Base-by-base conservation (phyloP, 2,113 vertebrate genomes). In the Puma concolor region DNA sequence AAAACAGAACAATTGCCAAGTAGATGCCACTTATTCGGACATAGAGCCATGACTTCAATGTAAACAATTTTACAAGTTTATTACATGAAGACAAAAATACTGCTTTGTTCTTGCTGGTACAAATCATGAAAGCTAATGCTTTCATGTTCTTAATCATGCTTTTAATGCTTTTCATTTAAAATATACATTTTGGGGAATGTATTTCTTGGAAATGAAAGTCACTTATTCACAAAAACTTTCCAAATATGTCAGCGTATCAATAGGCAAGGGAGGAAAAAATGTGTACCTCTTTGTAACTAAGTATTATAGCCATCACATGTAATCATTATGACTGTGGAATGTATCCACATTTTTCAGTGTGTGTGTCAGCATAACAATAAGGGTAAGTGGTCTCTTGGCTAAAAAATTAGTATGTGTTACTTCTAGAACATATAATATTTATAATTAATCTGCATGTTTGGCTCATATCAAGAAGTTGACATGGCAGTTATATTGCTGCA, bases 201-300 rank as follows among this genome's bases (percentile, higher is more conserved):
- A 60, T 74, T 94, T 97, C 74, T 95, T 95, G 83, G 88, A 95
- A 91, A 92, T 66, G 14, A 95, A 95, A 95, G 38, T 80, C 87
- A 15, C 38, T 50, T 89, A 88, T 63, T 92, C 79, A 96, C 14
- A 41, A 86, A 95, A 91, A 82, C 16, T 91, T 95, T 87, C 64
- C 60, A 95, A 93, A 60, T 88, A 91, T 48, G 57, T 72, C 94
- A 94, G 19, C 60, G 13, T 57, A 81, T 93, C 86, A 77, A 44
- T 17, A 88, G n/a, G 12, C 89, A 96, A 82, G 60, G 69, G 36
- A n/a, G 91, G 91, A 81, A 90, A 92, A 82, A 93, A 29, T 60
- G 38, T 67, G 50, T 31, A 76, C 14, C 36, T 88, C 71, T 95
- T 95, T 82, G 41, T 90, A 86, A 93, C 31, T 52, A 93, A 19